phyloP scores from a whole-genome alignment of 2,797 vertebrate genomes.

The Squalus acanthias region DNA sequence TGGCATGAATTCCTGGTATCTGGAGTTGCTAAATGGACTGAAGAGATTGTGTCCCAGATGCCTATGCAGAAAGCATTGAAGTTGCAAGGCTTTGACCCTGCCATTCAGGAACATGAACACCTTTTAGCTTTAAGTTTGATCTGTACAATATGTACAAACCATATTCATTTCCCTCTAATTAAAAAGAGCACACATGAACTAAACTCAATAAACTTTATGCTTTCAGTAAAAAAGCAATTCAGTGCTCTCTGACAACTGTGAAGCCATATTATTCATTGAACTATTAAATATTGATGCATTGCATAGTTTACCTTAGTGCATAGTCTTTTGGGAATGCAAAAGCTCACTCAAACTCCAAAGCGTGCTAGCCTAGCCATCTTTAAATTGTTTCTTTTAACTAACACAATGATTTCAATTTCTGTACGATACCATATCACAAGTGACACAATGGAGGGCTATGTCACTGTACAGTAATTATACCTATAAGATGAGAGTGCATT shows the following conservation, averaged over 20 bases:
- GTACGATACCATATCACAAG: too few species aligned
- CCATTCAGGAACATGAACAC: neutral
- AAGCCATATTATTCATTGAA: neutral
- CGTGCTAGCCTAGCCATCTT: neutral
- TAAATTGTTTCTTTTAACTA: neutral
- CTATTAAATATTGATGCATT: neutral
- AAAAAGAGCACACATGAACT: neutral
- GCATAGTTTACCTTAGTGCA: neutral
- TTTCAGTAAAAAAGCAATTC: neutral
- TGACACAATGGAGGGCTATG: neutral
- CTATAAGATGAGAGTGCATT: neutral
- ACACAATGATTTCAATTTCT: neutral
- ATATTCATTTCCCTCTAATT: neutral
- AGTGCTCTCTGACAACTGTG: neutral
- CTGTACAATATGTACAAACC: neutral
- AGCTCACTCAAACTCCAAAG: neutral
- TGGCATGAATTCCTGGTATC: neutral
- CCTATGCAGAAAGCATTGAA: neutral
- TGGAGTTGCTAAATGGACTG: neutral
- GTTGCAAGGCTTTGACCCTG: neutral
- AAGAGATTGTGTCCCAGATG: neutral
- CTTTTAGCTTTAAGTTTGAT: neutral
- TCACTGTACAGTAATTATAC: neutral
- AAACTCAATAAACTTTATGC: neutral
- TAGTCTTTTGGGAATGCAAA: neutral